phyloP scores from a whole-genome alignment of 2,888 invertebrate species.

The Metellina segmentata region DNA sequence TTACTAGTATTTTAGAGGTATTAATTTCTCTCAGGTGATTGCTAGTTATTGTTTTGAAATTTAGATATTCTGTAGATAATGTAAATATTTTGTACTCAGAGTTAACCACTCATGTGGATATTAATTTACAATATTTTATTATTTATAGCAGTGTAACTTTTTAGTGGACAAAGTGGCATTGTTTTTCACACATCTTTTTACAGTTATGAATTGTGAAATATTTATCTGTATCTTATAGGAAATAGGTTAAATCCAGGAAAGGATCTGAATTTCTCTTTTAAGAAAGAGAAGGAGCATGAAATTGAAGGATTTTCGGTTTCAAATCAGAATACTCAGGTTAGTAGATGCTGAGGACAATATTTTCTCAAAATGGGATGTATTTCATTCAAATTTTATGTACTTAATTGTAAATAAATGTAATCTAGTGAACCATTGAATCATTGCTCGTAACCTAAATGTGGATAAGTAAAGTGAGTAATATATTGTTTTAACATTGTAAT shows the following conservation, averaged over 20 bases:
- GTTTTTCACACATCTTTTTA: neutral
- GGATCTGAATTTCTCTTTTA: constrained; percentile 15
- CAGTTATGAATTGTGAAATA: neutral
- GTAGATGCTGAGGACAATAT: too few relatives aligned
- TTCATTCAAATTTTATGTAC: too few relatives aligned
- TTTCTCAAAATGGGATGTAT: too few relatives aligned
- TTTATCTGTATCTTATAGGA: constrained; percentile 20
- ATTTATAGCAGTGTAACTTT: neutral
- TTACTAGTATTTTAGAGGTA: too few relatives aligned
- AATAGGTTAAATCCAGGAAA: constrained; percentile 42
- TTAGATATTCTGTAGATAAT: neutral
- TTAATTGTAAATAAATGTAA: too few relatives aligned
- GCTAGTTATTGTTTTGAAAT: neutral
- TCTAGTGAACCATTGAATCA: too few relatives aligned
- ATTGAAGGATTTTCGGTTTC: neutral
- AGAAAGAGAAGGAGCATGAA: constrained; percentile 34
- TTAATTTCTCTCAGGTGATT: too few relatives aligned
- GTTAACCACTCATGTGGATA: too few relatives aligned
- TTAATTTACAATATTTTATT: neutral
- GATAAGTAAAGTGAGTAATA: too few relatives aligned
- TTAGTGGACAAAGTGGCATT: neutral
- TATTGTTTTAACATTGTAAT: too few relatives aligned
- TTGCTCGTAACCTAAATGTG: too few relatives aligned
- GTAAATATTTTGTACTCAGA: too few relatives aligned
- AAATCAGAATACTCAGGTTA: constrained; percentile 62